Conservation (phyloP, 2,888 invertebrate species). For the Thereva nobilitata region DNA sequence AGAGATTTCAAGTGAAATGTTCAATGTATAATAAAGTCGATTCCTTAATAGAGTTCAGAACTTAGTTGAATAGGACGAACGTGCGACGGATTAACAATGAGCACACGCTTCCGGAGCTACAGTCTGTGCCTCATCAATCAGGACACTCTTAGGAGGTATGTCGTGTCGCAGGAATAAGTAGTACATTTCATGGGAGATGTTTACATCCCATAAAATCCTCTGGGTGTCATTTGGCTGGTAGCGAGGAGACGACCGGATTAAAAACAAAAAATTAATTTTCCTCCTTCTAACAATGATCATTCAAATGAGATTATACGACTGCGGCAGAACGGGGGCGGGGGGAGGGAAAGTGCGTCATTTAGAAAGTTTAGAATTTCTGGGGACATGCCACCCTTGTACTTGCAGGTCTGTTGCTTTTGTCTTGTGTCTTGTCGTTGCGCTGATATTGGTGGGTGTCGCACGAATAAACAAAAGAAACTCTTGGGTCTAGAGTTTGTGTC, state of each 20-base stretch:
- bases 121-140: conserved; percentile 25
- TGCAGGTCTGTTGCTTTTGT: background rate
- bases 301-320: conserved; percentile 28
- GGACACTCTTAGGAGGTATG: conserved; percentile 8
- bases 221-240: conserved; percentile 6
- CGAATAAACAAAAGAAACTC: background rate
- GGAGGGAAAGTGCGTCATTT: conserved; percentile 17
- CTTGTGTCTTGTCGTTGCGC: conserved; percentile 7
- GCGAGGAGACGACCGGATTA: conserved; percentile 19
- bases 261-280: conserved; percentile 26
- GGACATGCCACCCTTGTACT: no score
- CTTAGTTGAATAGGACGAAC: conserved; percentile 38
- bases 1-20: conserved; percentile 30
- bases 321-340: background rate
- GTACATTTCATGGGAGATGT: conserved; percentile 22
- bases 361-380: conserved; percentile 10
- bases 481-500: conserved; percentile 6
- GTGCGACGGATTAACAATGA: conserved; percentile 41
- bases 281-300: conserved; percentile 21
- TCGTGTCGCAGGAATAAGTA: conserved; percentile 19
- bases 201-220: conserved; percentile 17
- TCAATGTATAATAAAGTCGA: conserved; percentile 33
- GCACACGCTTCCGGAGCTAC: background rate
- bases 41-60: conserved; percentile 35
- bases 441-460: conserved; percentile 7